Evolutionary conservation across 2,797 vertebrate species (phyloP).

Genomic region (Smutsia gigantea): DNA sequence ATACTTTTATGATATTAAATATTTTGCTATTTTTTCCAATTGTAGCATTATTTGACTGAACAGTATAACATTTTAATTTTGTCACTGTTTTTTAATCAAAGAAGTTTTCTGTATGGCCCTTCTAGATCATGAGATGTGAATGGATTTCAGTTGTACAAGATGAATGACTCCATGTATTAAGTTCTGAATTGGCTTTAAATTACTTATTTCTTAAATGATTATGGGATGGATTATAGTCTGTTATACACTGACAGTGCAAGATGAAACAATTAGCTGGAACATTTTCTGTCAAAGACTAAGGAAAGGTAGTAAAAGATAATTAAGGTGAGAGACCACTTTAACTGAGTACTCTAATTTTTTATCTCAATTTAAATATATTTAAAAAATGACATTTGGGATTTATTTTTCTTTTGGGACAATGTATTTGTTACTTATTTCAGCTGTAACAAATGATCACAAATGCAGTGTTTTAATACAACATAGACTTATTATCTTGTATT

Average conservation of each 20-base stretch:
- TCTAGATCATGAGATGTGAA: background rate
- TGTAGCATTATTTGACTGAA: background rate
- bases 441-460: background rate
- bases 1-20: background rate
- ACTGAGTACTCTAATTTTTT: conserved; percentile 18
- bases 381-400: background rate
- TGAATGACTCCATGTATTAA: background rate
- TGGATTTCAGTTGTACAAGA: background rate
- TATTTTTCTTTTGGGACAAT: background rate
- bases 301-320: background rate
- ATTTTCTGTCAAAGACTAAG: conserved; percentile 13
- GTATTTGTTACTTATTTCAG: background rate
- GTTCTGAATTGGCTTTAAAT: conserved; percentile 34
- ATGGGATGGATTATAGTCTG: background rate
- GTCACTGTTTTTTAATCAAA: background rate
- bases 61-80: background rate
- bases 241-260: conserved; percentile 10
- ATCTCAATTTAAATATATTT: conserved; percentile 24
- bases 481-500: background rate
- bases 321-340: conserved; percentile 25
- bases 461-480: background rate
- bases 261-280: conserved; percentile 28
- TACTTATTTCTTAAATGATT: conserved; percentile 12
- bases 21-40: background rate
- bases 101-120: background rate